Base-by-base conservation (phyloP, 2,888 invertebrate species). In the Torymus auratus region DNA sequence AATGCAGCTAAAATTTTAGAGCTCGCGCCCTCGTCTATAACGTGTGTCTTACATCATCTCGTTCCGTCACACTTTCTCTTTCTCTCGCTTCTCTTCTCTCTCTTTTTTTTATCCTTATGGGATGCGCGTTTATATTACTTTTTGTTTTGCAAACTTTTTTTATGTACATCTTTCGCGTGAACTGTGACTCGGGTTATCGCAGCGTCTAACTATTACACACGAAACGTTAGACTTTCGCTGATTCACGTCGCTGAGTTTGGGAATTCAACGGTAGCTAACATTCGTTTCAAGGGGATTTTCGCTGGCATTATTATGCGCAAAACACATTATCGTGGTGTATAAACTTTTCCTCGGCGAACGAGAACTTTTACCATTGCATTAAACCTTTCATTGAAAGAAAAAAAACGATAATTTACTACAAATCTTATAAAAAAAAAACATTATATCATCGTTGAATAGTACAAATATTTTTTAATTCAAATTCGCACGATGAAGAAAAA, bases 1-100 rank as follows among this genome's bases (percentile, higher is more conserved):
- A 78, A 74, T 78, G 74, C 55, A 81, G 55, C 74, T 81, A 78
- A 77, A 81, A 78, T 71, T 78, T 75, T 50, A 74, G 65, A 65
- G 41, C 62, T 74, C 20, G 15, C 14, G 23, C 61, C 50, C 61
- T 70, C 81, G 5, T 53, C 74, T 78, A 80, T 28, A 28, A 28
- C 28, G 28, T 28, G 28, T 53, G 55, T 62, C 4, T 76, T 70
- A 70, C 68, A 71, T 23, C 52, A 14, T 13, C 12, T 62, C 23
- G 1, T 60, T 52, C 67, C 28, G 7, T 53, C 28, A 4, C 23
- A n/a, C n/a, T n/a, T n/a, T 50, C 61, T 72, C 11, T 58, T 3
- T 15, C 28, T 28, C 28, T 5, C 28, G 28, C 28, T 28, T 28
- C 28, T 5, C 28, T 28, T 28, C 28, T 28, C 28, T 28, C 7